Evolutionary conservation across 2,888 invertebrate species (phyloP), one percentile per base, ranked within the genome.

Genomic region (Drosophila limbata): DNA sequence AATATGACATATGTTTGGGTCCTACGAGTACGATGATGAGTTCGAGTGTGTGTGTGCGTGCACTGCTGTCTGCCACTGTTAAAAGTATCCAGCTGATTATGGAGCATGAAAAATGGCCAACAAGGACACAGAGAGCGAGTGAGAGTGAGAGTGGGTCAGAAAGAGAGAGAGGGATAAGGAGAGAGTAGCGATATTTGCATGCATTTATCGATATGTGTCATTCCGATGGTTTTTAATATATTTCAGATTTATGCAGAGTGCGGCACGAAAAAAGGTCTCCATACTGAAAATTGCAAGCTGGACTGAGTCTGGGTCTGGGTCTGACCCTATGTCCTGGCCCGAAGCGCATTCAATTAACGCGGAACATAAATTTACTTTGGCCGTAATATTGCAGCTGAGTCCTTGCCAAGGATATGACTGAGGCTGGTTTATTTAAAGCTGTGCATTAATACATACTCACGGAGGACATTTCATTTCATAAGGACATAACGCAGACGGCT

Each of bases 321-420:
- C 84, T 62, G 69, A 63, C 62, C 67, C 72, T 52, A 48, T 67
- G 81, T 64, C 64, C 73, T 67, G 84, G 63, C 64, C 84, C 77
- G 66, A 56, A 52, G 75, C 67, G 85, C 88, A 73, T 85, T 84
- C 88, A 85, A 85, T 85, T 85, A 85, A 85, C 85, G 68, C 69
- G 68, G 81, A 69, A 69, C 86, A 86, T 85, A 85, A 85, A 85
- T 85, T 86, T 83, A 79, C 84, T 75, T 83, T 79, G 85, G 73
- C 71, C 70, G 67, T 73, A 82, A 84, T 84, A 85, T 83, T 85
- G 88, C 85, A 86, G 88, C 88, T 85, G 85, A 79, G 84, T 57
- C 73, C 84, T 19, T 60, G 40, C 65, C 71, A 69, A 79, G 79
- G 68, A 79, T 73, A 52, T 61, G 42, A 8, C 11, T 31, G 33